Base-by-base conservation (phyloP, 2,113 vertebrate species). In the Forbesichthys papilliferus region DNA sequence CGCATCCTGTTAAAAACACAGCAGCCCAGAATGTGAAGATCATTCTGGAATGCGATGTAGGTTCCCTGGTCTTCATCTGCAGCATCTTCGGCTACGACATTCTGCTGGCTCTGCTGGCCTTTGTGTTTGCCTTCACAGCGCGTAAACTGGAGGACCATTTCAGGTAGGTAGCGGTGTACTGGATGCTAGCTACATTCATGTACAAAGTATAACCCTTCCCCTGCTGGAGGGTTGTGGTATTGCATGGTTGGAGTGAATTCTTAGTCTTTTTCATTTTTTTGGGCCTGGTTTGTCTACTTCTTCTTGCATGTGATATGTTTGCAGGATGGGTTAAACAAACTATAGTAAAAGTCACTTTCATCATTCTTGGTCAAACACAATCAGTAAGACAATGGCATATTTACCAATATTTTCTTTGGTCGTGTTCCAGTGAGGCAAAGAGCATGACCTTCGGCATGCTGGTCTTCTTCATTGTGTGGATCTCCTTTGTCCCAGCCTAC, bases 401-500 rank as follows among this genome's bases (percentile, higher is more conserved):
- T 60, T 36, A 14, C n/a, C 20, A 33, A 33, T 42, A 42, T 2
- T 61, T 51, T 73, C 56, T 11, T 47, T 13, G 27, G 13, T 14
- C 75, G 6, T 69, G 34, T 71, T 65, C 33, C 79, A 91, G 93
- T 4, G 94, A 96, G 80, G 94, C 87, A 0, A 96, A 96, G 85
- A 88, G 90, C 12, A 54, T 95, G 79, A 94, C 93, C 42, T 96
- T 96, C 58, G 92, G 93, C 69, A 93, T 96, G 93, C 84, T 96
- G 80, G 93, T 95, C 57, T 94, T 96, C 87, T 95, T 95, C 83
- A 94, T 95, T 0, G 88, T 95, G 72, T 97, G 95, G 92, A 94
- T 94, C 86, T 96, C 94, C 60, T 96, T 96, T 9, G 92, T 96
- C 20, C 94, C 94, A 0, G 94, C 94, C n/a, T 95, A 94, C 73